phyloP scores from a whole-genome alignment of 2,888 invertebrate genomes.

The Aricia artaxerxes region DNA sequence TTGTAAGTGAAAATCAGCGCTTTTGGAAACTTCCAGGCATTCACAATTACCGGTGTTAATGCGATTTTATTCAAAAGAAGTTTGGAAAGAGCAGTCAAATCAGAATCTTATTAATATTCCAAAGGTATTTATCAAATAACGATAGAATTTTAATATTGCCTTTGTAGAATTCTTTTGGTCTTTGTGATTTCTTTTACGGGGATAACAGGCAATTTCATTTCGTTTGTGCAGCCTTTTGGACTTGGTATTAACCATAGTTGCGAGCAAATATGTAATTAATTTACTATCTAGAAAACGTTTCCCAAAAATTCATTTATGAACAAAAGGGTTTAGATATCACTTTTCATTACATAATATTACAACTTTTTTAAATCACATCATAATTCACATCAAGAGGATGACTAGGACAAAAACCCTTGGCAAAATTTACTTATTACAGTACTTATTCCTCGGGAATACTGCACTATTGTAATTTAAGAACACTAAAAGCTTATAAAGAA shows the following conservation, averaged over 20 bases:
- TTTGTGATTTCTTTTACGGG: slow-evolving; percentile 10
- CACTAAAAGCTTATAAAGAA: too few relatives aligned
- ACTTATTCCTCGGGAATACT: too few relatives aligned
- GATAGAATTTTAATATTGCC: slow-evolving; percentile 16
- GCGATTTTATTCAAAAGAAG: slow-evolving; percentile 36
- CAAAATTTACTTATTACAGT: too few relatives aligned
- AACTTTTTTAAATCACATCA: too few relatives aligned
- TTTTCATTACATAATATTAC: too few relatives aligned
- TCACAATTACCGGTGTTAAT: slow-evolving; percentile 34
- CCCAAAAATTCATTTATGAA: background rate
- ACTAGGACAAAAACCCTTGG: too few relatives aligned
- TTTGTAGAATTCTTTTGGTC: slow-evolving; percentile 12
- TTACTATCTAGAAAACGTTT: too few relatives aligned
- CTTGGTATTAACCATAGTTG: background rate
- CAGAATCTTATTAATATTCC: slow-evolving; percentile 28
- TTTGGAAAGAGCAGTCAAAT: slow-evolving; percentile 32
- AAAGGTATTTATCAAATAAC: slow-evolving; percentile 26
- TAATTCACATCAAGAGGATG: too few relatives aligned
- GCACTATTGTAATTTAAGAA: too few relatives aligned
- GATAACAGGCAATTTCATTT: background rate
- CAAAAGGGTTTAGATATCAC: background rate
- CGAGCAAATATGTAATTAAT: background rate
- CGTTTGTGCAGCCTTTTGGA: slow-evolving; percentile 1
- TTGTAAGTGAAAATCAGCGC: slow-evolving; percentile 68
- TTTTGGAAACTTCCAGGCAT: slow-evolving; percentile 46